Conservation (phyloP, 2,113 vertebrate genomes). For the Spheniscus mendiculus region DNA sequence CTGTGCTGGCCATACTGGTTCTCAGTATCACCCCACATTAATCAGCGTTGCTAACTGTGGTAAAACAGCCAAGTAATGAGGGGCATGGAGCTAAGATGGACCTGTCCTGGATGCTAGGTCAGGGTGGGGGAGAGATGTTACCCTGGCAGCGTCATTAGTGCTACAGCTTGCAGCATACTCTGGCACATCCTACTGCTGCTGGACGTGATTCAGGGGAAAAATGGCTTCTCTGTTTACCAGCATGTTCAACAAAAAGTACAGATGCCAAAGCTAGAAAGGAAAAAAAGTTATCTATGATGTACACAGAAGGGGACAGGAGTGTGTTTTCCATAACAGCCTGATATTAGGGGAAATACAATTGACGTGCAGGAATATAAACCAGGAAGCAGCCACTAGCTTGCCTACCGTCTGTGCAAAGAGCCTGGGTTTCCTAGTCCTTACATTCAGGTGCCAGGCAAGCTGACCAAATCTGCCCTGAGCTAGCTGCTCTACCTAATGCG, state of each 20-base stretch:
- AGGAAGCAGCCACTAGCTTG: not conserved
- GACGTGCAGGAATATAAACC: not conserved
- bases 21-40: not conserved
- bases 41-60: not conserved
- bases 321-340: not conserved
- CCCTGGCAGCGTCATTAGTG: not conserved
- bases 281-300: not conserved
- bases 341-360: slow-evolving; percentile 3
- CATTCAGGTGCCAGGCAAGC: not conserved
- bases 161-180: not conserved
- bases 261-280: not conserved
- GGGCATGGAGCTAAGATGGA: not conserved
- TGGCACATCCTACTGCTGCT: not conserved
- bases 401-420: not conserved
- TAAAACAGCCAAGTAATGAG: not conserved
- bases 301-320: not conserved
- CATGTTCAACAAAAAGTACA: not conserved
- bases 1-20: not conserved
- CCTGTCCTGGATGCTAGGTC: not conserved
- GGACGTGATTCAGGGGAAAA: not conserved
- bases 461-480: not conserved
- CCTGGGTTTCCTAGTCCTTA: not conserved
- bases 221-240: not conserved
- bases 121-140: not conserved
- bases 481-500: not conserved